Evolutionary conservation across 2,797 vertebrate genomes (phyloP), one percentile per base, ranked within the genome.

Genomic region (Sebastes matsubarae): DNA sequence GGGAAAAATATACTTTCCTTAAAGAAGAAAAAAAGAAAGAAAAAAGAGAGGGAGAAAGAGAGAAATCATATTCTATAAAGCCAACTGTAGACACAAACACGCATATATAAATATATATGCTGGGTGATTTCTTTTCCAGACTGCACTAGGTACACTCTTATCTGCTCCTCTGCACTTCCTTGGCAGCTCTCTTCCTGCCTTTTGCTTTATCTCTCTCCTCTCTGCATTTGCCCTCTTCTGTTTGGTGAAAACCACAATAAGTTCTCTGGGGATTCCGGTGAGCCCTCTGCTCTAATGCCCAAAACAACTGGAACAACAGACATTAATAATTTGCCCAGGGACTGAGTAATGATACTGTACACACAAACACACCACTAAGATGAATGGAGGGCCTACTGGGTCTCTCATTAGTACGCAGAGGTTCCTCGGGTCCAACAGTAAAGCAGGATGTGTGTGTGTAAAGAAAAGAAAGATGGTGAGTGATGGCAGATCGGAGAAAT

Each of bases 321-420:
- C 86, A 92, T 91, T 91, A 90, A 91, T 93, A 88, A 93, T 93
- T 87, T 92, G 50, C 34, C 64, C 61, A 13, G 75, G 77, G 61
- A 86, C 81, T 88, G 69, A 83, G 88, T 77, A 78, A 91, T 83
- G 73, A 81, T 68, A 78, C 65, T 42, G 36, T 54, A 63, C 75
- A 81, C 77, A 86, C 61, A 55, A 46, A 72, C 65, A 75, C 27
- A 29, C 66, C 46, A 58, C 36, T 22, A 77, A 91, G 88, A 90
- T 78, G 29, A 91, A 92, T 84, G 71, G 68, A 72, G 75, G 55
- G 65, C 61, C 34, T 32, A 8, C 27, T 52, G 75, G 66, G 67
- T 66, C 70, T 29, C 82, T 85, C 78, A 85, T 79, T 84, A 87
- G 58, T 73, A 77, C 78, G 74, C 64, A 75, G 30, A 72, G 50